Evolutionary conservation across 2,888 invertebrate species (phyloP), one percentile per base, ranked within the genome.

Genomic region (Drosophila mettleri): DNA sequence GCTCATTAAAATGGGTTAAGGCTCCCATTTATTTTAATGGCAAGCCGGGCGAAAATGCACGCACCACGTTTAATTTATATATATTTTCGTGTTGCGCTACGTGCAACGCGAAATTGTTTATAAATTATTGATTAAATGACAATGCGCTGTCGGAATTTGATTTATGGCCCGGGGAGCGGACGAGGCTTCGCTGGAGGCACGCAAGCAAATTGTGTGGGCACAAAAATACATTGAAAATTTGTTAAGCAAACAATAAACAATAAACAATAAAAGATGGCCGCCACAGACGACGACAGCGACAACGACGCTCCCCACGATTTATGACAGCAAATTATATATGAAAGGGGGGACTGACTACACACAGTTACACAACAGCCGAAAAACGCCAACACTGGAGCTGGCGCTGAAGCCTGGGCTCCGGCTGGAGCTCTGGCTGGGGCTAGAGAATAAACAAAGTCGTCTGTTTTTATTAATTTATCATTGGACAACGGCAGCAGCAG

Each of bases 51-150:
- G 46, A 68, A 34, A 62, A 31, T 65, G 63, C 74, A 69, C 70
- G 74, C 63, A 70, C 51, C 46, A 27, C 43, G 59, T 68, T 74
- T 60, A 71, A 76, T 75, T 67, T 61, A 41, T 57, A 49, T 18
- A 27, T 51, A 38, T 43, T 43, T 29, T n/a, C n/a, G n/a, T 29
- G 45, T 39, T 64, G 36, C 48, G 16, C 54, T 29, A 20, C 41
- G 55, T 66, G 73, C 64, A 76, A 51, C 33, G 59, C 72, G 58
- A 81, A 82, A 88, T 81, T 89, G 84, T 88, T 88, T 82, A 89
- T 88, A 86, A 88, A 89, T 86, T 89, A 90, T 90, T 90, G 90
- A 90, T 90, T 89, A 85, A 90, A 87, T 86, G 89, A 87, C 89
- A 86, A 89, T 82, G 79, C 84, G 78, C 83, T 90, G 90, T 89